Conservation (phyloP, 2,113 vertebrate species). For the Butorides virescens region DNA sequence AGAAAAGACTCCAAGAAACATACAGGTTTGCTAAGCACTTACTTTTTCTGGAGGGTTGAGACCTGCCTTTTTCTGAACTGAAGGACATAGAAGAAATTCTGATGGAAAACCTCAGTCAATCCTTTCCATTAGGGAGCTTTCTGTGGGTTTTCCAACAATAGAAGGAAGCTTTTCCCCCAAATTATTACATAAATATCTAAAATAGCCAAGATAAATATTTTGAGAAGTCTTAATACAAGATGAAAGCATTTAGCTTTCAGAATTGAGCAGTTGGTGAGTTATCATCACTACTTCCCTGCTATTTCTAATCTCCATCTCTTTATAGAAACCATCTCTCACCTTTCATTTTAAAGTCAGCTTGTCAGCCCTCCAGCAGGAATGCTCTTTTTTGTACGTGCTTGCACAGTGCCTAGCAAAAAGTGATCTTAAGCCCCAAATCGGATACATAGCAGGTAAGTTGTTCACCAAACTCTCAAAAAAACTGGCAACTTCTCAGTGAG, state of each 20-base stretch:
- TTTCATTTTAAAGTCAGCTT: neutral
- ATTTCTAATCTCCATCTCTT: neutral
- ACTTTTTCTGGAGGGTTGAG: neutral
- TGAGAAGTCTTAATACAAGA: neutral
- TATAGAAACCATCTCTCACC: neutral
- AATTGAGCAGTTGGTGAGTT: neutral
- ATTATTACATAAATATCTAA: neutral
- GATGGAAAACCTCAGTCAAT: neutral
- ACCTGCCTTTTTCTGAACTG: neutral
- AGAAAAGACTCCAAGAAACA: neutral
- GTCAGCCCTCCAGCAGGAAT: neutral
- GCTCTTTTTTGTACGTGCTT: neutral
- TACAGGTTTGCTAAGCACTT: neutral
- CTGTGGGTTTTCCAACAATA: neutral
- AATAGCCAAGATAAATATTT: slow-evolving; percentile 42
- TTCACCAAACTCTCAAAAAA: neutral
- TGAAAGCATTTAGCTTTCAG: neutral
- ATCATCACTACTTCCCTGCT: neutral
- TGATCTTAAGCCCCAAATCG: neutral
- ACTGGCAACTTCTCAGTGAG: neutral
- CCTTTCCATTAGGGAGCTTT: neutral
- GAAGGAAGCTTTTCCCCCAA: neutral
- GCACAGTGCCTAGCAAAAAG: neutral
- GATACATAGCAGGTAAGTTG: neutral
- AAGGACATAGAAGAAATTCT: neutral